Percentiles rank a stretch among this genome's conserved stretches.
phyloP scores from a whole-genome alignment of 2,797 vertebrate genomes.

The Neostethus bicornis region DNA sequence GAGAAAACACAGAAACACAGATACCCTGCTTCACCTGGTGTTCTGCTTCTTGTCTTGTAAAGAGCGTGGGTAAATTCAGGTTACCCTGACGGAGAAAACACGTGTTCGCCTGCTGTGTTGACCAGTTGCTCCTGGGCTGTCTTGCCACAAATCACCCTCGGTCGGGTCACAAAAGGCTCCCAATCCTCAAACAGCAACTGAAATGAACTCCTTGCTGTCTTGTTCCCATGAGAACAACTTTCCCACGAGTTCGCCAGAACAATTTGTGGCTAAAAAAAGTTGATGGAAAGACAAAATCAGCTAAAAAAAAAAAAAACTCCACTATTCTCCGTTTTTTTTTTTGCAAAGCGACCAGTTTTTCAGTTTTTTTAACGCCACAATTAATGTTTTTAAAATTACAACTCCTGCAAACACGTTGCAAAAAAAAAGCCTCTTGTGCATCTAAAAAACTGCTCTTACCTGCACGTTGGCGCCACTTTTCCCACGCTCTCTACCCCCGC shows the following conservation, averaged over 20 bases:
- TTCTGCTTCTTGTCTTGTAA: background rate
- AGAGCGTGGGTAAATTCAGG: constrained; percentile 26
- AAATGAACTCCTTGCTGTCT: constrained; percentile 25
- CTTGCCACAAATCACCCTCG: constrained; percentile 60
- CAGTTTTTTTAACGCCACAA: background rate
- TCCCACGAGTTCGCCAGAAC: constrained; percentile 40
- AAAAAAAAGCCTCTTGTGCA: background rate
- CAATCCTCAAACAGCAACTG: constrained; percentile 32
- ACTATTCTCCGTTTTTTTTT: background rate
- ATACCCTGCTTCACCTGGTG: background rate
- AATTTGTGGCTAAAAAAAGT: constrained; percentile 20
- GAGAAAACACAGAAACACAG: background rate
- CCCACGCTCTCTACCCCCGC: constrained; percentile 59
- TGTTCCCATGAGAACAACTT: constrained; percentile 48
- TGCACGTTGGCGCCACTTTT: constrained; percentile 45
- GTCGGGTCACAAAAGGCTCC: constrained; percentile 40
- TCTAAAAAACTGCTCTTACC: constrained; percentile 56
- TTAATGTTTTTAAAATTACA: background rate
- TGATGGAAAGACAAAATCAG: constrained; percentile 9
- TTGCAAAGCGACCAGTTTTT: background rate
- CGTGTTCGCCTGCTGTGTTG: constrained; percentile 48
- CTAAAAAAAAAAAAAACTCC: constrained; percentile 5
- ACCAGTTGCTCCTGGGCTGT: constrained; percentile 40
- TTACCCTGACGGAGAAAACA: constrained; percentile 52
- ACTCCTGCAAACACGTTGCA: background rate